Conservation (phyloP, 1,140 invertebrate species). For the Drosophila seguyi region DNA sequence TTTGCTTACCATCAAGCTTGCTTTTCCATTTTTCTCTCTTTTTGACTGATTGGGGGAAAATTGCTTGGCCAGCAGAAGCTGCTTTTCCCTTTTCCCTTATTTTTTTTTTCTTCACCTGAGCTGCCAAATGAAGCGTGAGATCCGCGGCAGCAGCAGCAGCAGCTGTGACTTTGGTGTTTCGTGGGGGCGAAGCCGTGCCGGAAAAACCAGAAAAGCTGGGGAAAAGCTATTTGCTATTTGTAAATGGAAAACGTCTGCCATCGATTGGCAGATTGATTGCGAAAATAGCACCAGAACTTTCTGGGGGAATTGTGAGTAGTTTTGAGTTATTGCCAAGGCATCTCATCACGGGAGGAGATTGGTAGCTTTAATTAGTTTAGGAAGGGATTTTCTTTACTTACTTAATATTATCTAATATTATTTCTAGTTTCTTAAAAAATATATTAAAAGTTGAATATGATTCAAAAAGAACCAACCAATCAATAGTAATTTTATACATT, state of each 20-base stretch:
- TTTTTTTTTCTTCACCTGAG: conserved; percentile 23
- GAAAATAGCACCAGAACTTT: conserved; percentile 5
- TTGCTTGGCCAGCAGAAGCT: conserved; percentile 27
- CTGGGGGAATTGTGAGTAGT: conserved; percentile 11
- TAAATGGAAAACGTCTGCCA: conserved; percentile 50
- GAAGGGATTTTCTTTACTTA: not conserved
- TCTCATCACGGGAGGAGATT: not conserved
- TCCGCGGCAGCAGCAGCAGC: conserved; percentile 34
- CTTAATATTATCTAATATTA: too few relatives aligned
- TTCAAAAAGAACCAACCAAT: too few relatives aligned
- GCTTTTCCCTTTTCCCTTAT: not conserved
- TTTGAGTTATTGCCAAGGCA: conserved; percentile 16
- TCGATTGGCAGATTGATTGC: conserved; percentile 61
- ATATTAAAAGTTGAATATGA: too few relatives aligned
- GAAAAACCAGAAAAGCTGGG: conserved; percentile 14
- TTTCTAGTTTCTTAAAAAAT: too few relatives aligned
- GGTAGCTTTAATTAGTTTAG: not conserved
- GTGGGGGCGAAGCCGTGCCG: not conserved
- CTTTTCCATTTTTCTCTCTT: not conserved
- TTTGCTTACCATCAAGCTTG: conserved; percentile 52
- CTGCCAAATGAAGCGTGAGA: conserved; percentile 69
- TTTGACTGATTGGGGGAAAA: conserved; percentile 42
- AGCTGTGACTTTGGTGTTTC: conserved; percentile 40
- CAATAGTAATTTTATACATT: not conserved
- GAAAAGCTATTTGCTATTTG: conserved; percentile 52